A percentile compares a stretch with the other conserved stretches of the same genome.
Conservation (phyloP, 1,140 invertebrate genomes). For the Neodiprion virginianus region DNA sequence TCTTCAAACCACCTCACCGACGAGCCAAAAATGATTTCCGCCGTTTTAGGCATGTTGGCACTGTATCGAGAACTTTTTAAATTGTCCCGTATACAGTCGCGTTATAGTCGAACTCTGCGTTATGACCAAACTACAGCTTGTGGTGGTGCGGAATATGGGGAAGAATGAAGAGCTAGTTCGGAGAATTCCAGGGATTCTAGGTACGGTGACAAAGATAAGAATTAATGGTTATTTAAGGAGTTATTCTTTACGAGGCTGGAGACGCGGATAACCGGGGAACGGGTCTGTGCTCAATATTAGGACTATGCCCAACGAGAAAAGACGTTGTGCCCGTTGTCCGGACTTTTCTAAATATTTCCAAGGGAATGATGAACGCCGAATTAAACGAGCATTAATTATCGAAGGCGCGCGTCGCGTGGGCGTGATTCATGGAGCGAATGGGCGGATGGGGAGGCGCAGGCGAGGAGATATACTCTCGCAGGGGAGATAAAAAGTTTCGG, state of each 20-base stretch:
- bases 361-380: background rate
- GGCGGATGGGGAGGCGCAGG: background rate
- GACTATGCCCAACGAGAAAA: no score
- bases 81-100: no score
- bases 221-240: background rate
- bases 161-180: background rate
- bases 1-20: no score
- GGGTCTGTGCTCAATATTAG: background rate
- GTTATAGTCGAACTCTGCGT: no score
- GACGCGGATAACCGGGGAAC: background rate
- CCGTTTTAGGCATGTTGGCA: no score
- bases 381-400: constrained; percentile 8
- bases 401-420: constrained; percentile 3
- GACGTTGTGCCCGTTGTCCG: no score
- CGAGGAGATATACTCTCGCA: no score
- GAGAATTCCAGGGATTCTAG: background rate
- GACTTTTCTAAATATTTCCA: constrained; percentile 1
- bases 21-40: no score
- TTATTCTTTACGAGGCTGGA: background rate
- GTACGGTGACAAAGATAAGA: background rate
- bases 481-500: no score
- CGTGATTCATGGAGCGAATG: constrained; percentile 1
- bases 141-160: no score
- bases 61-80: no score
- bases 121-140: no score